Evolutionary conservation across 2,797 vertebrate species (phyloP), one percentile per base, ranked within the genome.

Genomic region (Melanotaenia trifasciata): DNA sequence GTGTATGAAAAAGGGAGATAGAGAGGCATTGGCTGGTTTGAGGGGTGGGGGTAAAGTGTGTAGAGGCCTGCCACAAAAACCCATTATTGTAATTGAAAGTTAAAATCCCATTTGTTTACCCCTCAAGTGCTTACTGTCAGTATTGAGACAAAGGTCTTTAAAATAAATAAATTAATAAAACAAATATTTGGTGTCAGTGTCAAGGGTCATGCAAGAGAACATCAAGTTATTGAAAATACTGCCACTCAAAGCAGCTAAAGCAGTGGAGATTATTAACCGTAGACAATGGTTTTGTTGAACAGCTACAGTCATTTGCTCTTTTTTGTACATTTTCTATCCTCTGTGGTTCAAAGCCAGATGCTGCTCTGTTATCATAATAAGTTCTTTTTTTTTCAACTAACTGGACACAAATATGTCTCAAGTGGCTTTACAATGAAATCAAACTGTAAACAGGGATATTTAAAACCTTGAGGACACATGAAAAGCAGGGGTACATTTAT

Each of bases 1-100:
- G 71, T 40, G 73, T 32, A 57, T 43, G 70, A 14, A 56, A 16
- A 47, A 50, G 32, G 16, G 67, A 26, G 24, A 43, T 35, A 20
- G 56, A 40, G 56, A 3, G 32, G 18, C 26, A 47, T 63, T 20
- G 33, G 45, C 4, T 20, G 32, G 69, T n/a, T 50, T 32, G n/a
- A 58, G 54, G 45, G n/a, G 36, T 38, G 63, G 45, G 58, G 40
- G 71, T 77, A 86, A 90, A 84, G 85, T 84, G 83, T 3, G n/a
- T 80, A 64, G 74, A 81, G 76, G 76, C 75, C 78, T 90, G 90
- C 92, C 90, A 90, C 76, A 83, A 90, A 90, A 90, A 89, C 70
- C 85, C 87, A 90, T 91, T 92, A 90, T 88, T 90, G 77, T 92
- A 92, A 94, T 92, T 90, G 91, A 86, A 89, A 91, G 80, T 90